Base-by-base conservation (phyloP, 2,888 invertebrate species). In the Phymatocera aterrima region DNA sequence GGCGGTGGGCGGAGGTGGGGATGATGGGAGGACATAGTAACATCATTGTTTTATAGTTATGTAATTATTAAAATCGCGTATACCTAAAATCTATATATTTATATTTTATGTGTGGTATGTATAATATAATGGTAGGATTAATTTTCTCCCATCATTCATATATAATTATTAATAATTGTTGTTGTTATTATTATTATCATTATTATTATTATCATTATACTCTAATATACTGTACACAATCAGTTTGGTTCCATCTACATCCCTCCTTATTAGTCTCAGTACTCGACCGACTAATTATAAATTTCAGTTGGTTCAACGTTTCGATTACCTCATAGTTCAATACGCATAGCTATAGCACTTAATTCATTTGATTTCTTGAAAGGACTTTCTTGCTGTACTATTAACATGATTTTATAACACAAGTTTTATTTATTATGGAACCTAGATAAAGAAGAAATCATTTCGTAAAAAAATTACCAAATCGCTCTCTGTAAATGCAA, bases 211-310 rank as follows among this genome's bases (percentile, higher is more conserved):
- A 87, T 87, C 87, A 88, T 88, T 86, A 88, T 88, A 88, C 86
- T 89, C 87, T 89, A 88, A 83, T 87, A 87, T 89, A 88, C 89
- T 90, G 89, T 90, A 90, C 90, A 90, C 84, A 86, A 87, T 89
- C 88, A 87, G 87, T 88, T 88, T 87, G 85, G 60, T 54, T 75
- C 75, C 75, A 57, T 60, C 57, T 60, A 54, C 75, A 75, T 75
- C 75, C 40, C 75, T 75, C 75, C 51, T n/a, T n/a, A n/a, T n/a
- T n/a, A 15, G 75, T 75, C 24, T 60, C 28, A 28, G 24, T 37
- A 75, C 24, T 57, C 43, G 18, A 48, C 51, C 28, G 51, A 72
- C 72, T 51, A 51, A 43, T 51, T n/a, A 18, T 48, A 34, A 48
- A 12, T 48, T 18, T 34, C 8, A 72, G 48, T 51, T 72, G 34